A percentile compares a stretch with the other conserved stretches of the same genome.
phyloP scores from a whole-genome alignment of 2,888 invertebrate species.

The Tenthredo amoena region DNA sequence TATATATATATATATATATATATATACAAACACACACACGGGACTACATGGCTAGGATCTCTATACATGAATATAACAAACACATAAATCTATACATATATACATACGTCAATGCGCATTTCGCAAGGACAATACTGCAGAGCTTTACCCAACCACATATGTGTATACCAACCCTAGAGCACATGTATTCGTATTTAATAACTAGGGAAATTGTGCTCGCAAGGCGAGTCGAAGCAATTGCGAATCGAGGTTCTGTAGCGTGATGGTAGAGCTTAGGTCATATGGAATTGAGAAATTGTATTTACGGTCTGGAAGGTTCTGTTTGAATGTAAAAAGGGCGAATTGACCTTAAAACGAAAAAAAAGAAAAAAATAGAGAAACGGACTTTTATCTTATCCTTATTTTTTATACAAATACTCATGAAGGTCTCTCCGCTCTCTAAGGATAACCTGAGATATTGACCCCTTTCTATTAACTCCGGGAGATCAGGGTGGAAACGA shows the following conservation, averaged over 20 bases:
- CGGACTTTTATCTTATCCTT: not conserved
- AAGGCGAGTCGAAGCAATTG: not conserved
- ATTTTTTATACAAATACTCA: not conserved
- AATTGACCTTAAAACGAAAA: not conserved
- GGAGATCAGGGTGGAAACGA: slow-evolving; percentile 23
- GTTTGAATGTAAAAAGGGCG: not conserved
- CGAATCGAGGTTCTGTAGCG: not conserved
- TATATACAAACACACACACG: not conserved
- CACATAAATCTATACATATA: not conserved
- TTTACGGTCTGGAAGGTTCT: not conserved
- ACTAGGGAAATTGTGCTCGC: slow-evolving; percentile 27
- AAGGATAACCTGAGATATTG: not conserved
- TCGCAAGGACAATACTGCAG: slow-evolving; percentile 26
- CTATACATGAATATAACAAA: not conserved
- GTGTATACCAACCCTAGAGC: not conserved
- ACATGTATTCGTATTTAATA: slow-evolving; percentile 24
- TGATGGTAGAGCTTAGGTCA: not conserved
- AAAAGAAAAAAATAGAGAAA: not conserved
- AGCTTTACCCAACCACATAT: not conserved
- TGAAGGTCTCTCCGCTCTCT: not conserved
- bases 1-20: not conserved
- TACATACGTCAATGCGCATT: slow-evolving; percentile 23
- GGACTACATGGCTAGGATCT: not conserved
- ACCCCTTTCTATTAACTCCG: slow-evolving; percentile 28
- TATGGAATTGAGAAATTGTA: not conserved